A percentile compares a stretch with the other conserved stretches of the same genome.
phyloP scores from a whole-genome alignment of 2,113 vertebrate genomes.

The Psilopogon haemacephalus region DNA sequence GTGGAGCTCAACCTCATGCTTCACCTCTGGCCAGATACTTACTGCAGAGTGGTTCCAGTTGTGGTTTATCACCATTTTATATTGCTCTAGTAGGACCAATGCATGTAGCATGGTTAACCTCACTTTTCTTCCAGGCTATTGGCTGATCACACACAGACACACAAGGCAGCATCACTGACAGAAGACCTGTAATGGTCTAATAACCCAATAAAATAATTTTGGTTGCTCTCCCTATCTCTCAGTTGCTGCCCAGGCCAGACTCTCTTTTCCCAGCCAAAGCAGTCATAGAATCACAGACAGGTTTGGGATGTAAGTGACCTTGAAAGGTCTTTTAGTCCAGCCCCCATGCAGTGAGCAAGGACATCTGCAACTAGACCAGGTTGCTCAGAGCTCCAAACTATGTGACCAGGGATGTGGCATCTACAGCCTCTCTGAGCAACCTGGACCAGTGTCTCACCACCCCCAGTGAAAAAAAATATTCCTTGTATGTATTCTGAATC shows the following conservation, averaged over 20 bases:
- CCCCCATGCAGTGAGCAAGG: too few relatives aligned
- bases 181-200: not conserved
- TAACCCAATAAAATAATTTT: not conserved
- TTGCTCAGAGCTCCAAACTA: too few relatives aligned
- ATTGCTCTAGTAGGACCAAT: slow-evolving; percentile 45
- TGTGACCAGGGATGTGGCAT: too few relatives aligned
- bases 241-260: not conserved
- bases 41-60: not conserved
- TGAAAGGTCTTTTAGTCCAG: too few relatives aligned
- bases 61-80: slow-evolving; percentile 49
- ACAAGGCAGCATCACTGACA: not conserved
- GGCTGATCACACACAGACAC: not conserved
- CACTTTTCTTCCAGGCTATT: slow-evolving; percentile 1
- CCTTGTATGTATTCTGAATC: too few relatives aligned
- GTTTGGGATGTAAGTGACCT: too few relatives aligned
- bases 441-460: too few relatives aligned
- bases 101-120: slow-evolving; percentile 48
- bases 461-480: too few relatives aligned
- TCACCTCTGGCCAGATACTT: slow-evolving; percentile 34
- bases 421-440: too few relatives aligned
- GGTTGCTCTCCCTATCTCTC: not conserved
- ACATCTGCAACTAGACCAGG: too few relatives aligned
- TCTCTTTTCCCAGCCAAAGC: not conserved
- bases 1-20: not conserved
- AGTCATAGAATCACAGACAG: too few relatives aligned